Base-by-base conservation (phyloP, 2,888 invertebrate species). In the Callyntrura sp. region DNA sequence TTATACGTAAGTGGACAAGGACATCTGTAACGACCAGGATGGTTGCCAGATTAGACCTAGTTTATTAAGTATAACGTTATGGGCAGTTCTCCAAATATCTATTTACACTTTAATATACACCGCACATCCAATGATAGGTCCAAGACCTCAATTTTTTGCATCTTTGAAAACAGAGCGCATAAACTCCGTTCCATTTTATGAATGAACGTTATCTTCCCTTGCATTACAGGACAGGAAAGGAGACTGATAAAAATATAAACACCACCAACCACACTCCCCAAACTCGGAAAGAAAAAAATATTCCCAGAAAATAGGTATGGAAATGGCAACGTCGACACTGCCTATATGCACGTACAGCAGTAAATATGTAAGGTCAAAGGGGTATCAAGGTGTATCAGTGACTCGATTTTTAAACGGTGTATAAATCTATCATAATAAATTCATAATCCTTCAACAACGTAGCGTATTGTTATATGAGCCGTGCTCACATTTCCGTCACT, bases 61-160 rank as follows among this genome's bases (percentile, higher is more conserved):
- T 84, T 73, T 82, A 88, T 85, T n/a, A 85, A 86, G 70, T 73
- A 11, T 70, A 70, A 70, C 84, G 48, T 68, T 86, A 55, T 14
- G 51, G 65, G 73, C 82, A 73, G 62, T 20, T 43, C 25, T 65
- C 86, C 79, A 70, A 86, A 78, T 70, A 28, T 60, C 20, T 60
- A 8, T 68, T 65, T 68, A 70, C 51, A 68, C 55, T 43, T 43
- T 35, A 43, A 79, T 65, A 23, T 73, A 25, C n/a, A 82, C 5
- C 0, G 55, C 20, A 85, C 60, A 85, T 78, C 62, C 60, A 84
- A 82, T 89, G 78, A 68, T 45, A 79, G 88, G 83, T 89, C 88
- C 88, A 78, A 89, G 88, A 89, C 88, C 88, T 89, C 88, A 88
- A 83, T 88, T 76, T 81, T 76, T 73, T 84, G 65, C 82, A 12